phyloP scores from a whole-genome alignment of 2,113 vertebrate genomes.

The Micronisus gabar region DNA sequence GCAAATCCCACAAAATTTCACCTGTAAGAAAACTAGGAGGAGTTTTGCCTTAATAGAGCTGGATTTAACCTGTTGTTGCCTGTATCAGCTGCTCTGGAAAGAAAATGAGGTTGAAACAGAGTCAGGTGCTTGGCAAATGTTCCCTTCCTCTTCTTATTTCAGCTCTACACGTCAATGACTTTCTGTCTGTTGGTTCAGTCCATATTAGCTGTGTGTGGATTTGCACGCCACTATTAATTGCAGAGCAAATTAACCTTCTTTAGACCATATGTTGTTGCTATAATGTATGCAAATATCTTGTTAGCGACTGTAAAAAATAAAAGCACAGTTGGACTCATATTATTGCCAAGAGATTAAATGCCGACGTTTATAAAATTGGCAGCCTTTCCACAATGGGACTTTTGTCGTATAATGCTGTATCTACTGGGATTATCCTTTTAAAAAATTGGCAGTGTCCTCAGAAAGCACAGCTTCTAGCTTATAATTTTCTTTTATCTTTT shows the following conservation, averaged over 20 bases:
- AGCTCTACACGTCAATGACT: not conserved
- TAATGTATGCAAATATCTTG: not conserved
- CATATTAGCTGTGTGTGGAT: not conserved
- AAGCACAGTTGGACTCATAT: not conserved
- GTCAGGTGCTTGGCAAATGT: not conserved
- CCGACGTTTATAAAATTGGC: not conserved
- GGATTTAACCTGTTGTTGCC: not conserved
- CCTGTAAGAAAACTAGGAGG: not conserved
- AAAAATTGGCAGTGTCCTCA: slow-evolving; percentile 38
- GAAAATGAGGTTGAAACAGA: not conserved
- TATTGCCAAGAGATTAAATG: slow-evolving; percentile 29
- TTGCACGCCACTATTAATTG: not conserved
- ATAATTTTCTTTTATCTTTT: slow-evolving; percentile 4
- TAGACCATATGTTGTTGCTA: not conserved
- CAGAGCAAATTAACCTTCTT: not conserved
- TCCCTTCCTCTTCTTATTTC: not conserved
- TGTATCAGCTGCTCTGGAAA: not conserved
- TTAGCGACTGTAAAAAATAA: not conserved
- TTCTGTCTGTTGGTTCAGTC: not conserved
- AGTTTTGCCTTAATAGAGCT: not conserved
- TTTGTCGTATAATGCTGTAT: not conserved
- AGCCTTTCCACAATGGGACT: not conserved
- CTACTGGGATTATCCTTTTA: slow-evolving; percentile 52
- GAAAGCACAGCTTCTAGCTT: not conserved
- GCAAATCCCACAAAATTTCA: not conserved